Evolutionary conservation across 2,888 invertebrate species (phyloP), one percentile per base, ranked within the genome.

Genomic region (Philopedon plagiatum): DNA sequence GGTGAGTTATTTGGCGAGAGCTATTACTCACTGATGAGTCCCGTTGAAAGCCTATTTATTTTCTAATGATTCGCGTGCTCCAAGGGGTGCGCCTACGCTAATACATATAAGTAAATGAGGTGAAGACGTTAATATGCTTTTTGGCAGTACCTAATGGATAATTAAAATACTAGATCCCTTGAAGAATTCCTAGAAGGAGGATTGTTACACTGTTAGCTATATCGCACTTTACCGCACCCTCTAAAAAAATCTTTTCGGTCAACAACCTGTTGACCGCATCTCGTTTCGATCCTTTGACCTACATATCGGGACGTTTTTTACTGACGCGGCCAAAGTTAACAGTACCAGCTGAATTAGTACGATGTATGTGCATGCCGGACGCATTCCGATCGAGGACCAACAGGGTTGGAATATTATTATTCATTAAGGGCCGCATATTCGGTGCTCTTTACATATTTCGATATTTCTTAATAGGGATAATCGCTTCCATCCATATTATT

Each of bases 241-340:
- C 23, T 15, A 1, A 46, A 46, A 51, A 19, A 19, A 44, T 2
- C 44, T 29, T 3, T 1, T 23, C 51, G 68, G 51, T 69, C 68
- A 69, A 62, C 68, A 70, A 70, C 69, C 69, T 56, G 57, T 51
- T 46, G 63, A 57, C 69, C 69, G 29, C 51, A 51, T 57, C 57
- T 63, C 37, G 46, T 54, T 58, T 26, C 68, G 68, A 68, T 61
- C 58, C 51, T 72, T 67, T 67, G 71, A 72, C 71, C 71, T 62
- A 72, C 71, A 66, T 71, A 67, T 72, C 56, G 61, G 26, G 26
- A 56, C 44, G 34, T 66, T 65, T 72, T 67, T 72, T 66, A 37
- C 21, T 51, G 61, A 54, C 57, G 57, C 56, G 41, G 39, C 58
- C 60, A 61, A 56, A 54, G 51, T 56, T 72, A 72, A 72, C 71